Evolutionary conservation across 35 echinoderm and acorn worm species (phyloP).

Genomic region (Acanthaster planci): DNA sequence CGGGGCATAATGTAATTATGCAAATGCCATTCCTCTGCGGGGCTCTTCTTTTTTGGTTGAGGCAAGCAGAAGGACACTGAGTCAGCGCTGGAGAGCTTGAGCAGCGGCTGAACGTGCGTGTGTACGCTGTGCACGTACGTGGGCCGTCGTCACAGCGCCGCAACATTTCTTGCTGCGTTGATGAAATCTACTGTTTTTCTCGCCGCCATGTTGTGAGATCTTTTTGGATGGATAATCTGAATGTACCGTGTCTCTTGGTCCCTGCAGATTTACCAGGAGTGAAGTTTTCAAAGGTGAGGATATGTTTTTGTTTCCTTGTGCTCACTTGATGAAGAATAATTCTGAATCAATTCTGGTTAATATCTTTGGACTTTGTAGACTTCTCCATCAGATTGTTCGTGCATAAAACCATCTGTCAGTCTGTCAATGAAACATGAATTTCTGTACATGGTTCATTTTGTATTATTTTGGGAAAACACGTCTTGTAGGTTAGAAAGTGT

Average conservation of each 20-base stretch:
- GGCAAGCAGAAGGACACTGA: background rate
- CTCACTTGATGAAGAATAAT: too few species aligned
- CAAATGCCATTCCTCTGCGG: conserved; percentile 1
- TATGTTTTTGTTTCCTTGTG: background rate
- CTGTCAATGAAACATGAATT: too few species aligned
- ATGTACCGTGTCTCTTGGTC: background rate
- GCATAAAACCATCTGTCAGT: too few species aligned
- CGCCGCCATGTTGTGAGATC: conserved; percentile 19
- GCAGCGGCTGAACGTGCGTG: background rate
- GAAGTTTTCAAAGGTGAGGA: background rate
- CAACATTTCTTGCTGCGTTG: conserved; percentile 4
- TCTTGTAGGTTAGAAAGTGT: too few species aligned
- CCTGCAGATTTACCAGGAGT: background rate
- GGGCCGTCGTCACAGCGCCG: background rate
- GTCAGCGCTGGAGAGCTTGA: background rate
- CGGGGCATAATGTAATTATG: conserved; percentile 5
- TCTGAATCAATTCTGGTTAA: too few species aligned
- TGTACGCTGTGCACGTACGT: background rate
- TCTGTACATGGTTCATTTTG: too few species aligned
- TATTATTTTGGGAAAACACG: too few species aligned
- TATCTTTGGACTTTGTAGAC: too few species aligned
- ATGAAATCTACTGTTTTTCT: conserved; percentile 1
- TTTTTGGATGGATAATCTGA: background rate
- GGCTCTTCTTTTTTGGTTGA: background rate
- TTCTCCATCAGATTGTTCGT: too few species aligned